These are phyloP conservation scores for Isichthys henryi DNA, from an alignment of 2,113 vertebrate species.

Conservation along the genomic window DNA sequence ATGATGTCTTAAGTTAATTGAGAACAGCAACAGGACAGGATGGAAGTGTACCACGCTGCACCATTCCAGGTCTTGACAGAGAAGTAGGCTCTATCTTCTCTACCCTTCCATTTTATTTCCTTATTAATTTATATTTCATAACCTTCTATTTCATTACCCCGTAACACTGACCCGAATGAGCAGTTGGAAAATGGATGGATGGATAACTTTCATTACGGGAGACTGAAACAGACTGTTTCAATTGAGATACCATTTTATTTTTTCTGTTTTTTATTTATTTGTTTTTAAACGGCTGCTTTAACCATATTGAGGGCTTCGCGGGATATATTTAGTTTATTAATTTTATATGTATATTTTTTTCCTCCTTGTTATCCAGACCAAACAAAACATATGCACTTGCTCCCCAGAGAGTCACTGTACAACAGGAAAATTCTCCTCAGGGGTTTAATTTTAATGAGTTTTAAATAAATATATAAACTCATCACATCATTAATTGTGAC, in stretches of 20 bases:
- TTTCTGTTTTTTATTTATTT: background rate
- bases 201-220: background rate
- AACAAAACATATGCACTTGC: conserved; percentile 42
- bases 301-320: background rate
- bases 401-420: conserved; percentile 41
- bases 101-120: background rate
- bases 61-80: background rate
- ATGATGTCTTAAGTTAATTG: background rate
- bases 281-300: background rate
- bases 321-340: background rate
- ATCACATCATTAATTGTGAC: conserved; percentile 57
- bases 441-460: conserved; percentile 57
- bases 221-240: background rate
- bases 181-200: background rate
- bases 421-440: conserved; percentile 46
- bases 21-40: background rate
- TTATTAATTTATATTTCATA: background rate
- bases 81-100: background rate
- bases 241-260: background rate
- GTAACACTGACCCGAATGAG: background rate
- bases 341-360: conserved; percentile 38
- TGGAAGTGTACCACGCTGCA: background rate
- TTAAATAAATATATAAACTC: conserved; percentile 63
- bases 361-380: conserved; percentile 51
- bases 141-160: background rate